Conservation (phyloP, 2,888 invertebrate genomes). For the Noctua janthe region DNA sequence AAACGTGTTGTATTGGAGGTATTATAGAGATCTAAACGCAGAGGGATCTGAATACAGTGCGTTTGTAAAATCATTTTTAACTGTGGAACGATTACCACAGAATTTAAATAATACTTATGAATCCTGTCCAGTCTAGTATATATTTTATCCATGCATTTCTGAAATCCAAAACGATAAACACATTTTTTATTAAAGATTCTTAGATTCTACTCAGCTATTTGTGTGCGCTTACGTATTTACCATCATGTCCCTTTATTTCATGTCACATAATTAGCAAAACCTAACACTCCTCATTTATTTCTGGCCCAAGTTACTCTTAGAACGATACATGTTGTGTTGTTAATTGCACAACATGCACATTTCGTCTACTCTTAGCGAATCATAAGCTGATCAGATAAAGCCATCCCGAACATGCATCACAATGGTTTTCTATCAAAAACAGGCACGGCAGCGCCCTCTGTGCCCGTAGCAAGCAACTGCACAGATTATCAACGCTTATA, state of each 20-base stretch:
- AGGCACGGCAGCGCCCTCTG: constrained; percentile 73
- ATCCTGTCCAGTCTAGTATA: not conserved
- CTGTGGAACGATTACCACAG: constrained; percentile 8
- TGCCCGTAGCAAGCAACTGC: constrained; percentile 74
- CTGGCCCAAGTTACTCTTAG: no score
- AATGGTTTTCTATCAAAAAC: constrained; percentile 77
- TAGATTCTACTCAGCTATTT: not conserved
- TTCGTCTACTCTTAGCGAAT: constrained; percentile 16
- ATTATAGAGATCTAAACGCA: constrained; percentile 83
- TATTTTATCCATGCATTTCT: not conserved
- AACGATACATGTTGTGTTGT: no score
- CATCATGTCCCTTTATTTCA: not conserved
- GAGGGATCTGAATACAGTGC: constrained; percentile 65
- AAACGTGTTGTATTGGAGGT: constrained; percentile 85
- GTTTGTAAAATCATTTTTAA: constrained; percentile 53
- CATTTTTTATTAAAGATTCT: not conserved
- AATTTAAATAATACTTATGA: constrained; percentile 1
- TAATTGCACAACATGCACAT: no score
- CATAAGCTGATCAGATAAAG: constrained; percentile 42
- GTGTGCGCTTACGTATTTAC: not conserved
- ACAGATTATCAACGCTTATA: constrained; percentile 85
- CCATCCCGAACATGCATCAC: constrained; percentile 61
- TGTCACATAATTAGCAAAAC: not conserved
- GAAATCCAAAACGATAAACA: not conserved
- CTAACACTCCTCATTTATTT: not conserved